Conservation (phyloP, 2,113 vertebrate species). For the Zeus faber region DNA sequence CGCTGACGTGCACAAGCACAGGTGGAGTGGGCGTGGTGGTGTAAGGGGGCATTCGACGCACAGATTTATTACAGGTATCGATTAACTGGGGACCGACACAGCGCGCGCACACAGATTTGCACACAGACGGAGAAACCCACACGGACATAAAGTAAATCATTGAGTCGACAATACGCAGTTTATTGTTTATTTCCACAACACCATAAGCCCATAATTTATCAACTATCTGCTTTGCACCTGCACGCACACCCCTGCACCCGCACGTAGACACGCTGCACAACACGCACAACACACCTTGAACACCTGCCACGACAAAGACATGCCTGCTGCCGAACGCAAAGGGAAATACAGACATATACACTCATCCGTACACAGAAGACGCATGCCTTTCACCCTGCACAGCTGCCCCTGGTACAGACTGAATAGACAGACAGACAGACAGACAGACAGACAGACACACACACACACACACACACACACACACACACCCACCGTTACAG, state of each 20-base stretch:
- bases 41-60: not conserved
- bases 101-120: constrained; percentile 1
- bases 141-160: constrained; percentile 44
- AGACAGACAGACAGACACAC: too few relatives aligned
- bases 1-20: not conserved
- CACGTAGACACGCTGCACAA: too few relatives aligned
- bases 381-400: too few relatives aligned
- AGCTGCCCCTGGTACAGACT: too few relatives aligned
- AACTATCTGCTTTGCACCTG: constrained; percentile 53
- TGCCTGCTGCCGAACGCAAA: constrained; percentile 37
- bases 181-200: constrained; percentile 64
- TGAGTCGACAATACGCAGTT: constrained; percentile 73
- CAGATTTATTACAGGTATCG: not conserved
- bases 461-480: too few relatives aligned
- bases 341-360: not conserved
- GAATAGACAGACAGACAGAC: too few relatives aligned
- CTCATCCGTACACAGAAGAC: too few relatives aligned
- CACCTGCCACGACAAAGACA: constrained; percentile 59
- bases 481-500: not conserved
- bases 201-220: constrained; percentile 58
- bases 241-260: too few relatives aligned
- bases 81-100: not conserved
- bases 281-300: constrained; percentile 33
- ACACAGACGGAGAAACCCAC: constrained; percentile 4
- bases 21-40: not conserved